Conservation (phyloP, 2,113 vertebrate genomes). For the Spheniscus mendiculus region DNA sequence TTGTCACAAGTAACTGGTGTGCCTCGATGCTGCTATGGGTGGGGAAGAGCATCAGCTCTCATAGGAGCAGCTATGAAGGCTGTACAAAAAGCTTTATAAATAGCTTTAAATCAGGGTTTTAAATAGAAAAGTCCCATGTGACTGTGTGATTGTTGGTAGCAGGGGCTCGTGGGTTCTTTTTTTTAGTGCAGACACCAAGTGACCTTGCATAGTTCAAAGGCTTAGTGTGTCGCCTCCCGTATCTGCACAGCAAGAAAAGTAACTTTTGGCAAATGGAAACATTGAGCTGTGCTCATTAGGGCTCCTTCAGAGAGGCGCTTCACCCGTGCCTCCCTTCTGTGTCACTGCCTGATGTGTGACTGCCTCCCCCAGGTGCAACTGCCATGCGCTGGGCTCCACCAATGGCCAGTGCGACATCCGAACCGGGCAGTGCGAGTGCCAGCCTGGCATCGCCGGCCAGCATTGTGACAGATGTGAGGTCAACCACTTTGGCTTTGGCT, state of each 20-base stretch:
- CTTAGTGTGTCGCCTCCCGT: neutral
- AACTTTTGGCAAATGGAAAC: neutral
- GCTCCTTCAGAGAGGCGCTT: neutral
- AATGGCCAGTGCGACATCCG: conserved; percentile 91
- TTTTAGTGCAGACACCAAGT: conserved; percentile 16
- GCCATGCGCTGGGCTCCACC: conserved; percentile 89
- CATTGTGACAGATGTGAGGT: conserved; percentile 88
- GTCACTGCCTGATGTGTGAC: neutral
- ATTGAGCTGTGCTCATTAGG: neutral
- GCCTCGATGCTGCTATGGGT: neutral
- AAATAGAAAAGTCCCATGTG: conserved; percentile 25
- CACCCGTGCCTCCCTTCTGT: rapidly evolving
- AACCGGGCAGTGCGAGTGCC: conserved; percentile 93
- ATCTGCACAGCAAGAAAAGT: neutral
- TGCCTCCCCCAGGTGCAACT: conserved; percentile 83
- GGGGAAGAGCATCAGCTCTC: neutral
- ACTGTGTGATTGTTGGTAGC: neutral
- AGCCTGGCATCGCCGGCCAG: conserved; percentile 86
- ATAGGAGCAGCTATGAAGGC: neutral
- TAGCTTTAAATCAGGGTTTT: conserved; percentile 29
- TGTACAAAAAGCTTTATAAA: conserved; percentile 6
- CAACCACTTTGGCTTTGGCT: conserved; percentile 93
- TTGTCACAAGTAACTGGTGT: neutral
- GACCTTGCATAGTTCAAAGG: neutral
- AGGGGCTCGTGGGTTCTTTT: neutral